Conservation (phyloP, 2,113 vertebrate species). For the Tamias sibiricus region DNA sequence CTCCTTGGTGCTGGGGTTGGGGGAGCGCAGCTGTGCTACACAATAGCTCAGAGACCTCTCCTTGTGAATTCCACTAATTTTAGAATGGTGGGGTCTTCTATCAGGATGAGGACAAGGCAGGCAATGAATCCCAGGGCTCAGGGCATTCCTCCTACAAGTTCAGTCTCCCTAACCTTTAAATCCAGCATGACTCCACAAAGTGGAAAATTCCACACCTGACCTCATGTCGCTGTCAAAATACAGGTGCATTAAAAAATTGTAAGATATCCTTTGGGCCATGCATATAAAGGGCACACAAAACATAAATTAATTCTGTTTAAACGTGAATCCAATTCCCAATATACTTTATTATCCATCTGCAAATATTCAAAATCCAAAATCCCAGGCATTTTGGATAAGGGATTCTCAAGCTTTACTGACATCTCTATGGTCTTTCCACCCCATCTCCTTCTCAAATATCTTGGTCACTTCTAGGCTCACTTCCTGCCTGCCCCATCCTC, state of each 20-base stretch:
- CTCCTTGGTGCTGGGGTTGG: rapidly evolving
- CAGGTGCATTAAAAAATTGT: not conserved
- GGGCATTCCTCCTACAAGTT: not conserved
- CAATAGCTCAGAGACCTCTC: rapidly evolving
- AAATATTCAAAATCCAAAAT: not conserved
- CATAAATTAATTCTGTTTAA: not conserved
- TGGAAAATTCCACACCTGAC: not conserved
- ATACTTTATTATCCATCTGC: no score
- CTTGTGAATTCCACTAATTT: not conserved
- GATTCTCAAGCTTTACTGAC: not conserved
- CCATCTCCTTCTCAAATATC: not conserved
- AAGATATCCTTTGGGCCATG: not conserved
- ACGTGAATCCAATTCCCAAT: not conserved
- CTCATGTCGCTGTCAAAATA: not conserved
- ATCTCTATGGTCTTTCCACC: rapidly evolving
- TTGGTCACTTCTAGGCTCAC: no score
- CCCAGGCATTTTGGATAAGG: not conserved
- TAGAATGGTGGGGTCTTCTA: rapidly evolving
- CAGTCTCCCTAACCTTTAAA: not conserved
- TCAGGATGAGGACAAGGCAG: rapidly evolving
- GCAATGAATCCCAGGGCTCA: not conserved
- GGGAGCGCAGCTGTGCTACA: not conserved
- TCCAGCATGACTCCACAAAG: not conserved
- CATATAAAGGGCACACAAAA: not conserved
- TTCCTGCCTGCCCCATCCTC: not conserved